phyloP scores from a whole-genome alignment of 2,888 invertebrate genomes.

The Dryadula phaetusa region DNA sequence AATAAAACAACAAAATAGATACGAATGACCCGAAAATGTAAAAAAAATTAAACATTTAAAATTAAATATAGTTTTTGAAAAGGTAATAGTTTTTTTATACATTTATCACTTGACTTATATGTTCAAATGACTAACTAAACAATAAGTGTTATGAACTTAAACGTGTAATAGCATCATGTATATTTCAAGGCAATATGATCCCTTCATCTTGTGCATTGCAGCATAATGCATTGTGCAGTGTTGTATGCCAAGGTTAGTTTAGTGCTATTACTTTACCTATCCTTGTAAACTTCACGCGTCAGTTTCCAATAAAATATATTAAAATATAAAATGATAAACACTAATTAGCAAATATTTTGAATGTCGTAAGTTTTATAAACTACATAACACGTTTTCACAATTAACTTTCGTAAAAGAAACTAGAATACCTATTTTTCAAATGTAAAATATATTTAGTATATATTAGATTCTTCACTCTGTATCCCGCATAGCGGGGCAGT shows the following conservation, averaged over 20 bases:
- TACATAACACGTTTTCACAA: no score
- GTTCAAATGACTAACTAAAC: conserved; percentile 12
- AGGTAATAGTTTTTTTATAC: no score
- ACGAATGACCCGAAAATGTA: not conserved
- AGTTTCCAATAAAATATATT: conserved; percentile 14
- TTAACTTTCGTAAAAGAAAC: no score
- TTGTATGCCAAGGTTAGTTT: conserved; percentile 41
- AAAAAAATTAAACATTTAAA: not conserved
- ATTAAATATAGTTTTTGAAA: no score
- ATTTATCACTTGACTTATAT: not conserved
- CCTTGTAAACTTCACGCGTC: conserved; percentile 13
- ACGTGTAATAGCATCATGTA: conserved; percentile 21
- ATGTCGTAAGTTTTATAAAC: no score
- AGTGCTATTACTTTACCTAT: conserved; percentile 16
- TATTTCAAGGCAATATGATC: conserved; percentile 39
- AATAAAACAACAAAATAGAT: no score
- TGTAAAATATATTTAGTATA: no score
- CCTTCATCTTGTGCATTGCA: conserved; percentile 34
- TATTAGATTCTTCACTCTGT: no score
- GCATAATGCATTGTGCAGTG: conserved; percentile 43
- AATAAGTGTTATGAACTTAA: conserved; percentile 19
- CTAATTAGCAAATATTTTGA: no score
- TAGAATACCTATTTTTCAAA: no score
- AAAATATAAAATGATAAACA: no score
- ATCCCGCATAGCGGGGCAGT: no score